A percentile compares a stretch with the other conserved stretches of the same genome.
Evolutionary conservation across 2,797 vertebrate species (phyloP).

Genomic region (Nannoperca australis): DNA sequence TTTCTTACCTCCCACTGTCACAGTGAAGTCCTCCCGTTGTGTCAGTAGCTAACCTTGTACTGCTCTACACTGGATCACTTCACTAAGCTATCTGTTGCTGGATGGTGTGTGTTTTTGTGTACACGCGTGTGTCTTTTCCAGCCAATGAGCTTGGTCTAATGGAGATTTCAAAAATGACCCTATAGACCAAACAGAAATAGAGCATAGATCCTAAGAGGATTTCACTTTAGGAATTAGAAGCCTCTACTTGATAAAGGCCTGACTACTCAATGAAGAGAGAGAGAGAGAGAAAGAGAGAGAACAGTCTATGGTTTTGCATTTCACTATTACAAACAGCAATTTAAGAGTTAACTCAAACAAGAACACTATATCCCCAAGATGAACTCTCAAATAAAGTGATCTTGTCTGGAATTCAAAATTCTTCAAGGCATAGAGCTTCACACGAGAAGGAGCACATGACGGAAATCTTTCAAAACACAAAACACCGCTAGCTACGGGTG

Average conservation of each 20-base stretch:
- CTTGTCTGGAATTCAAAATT: slow-evolving; percentile 57
- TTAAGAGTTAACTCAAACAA: slow-evolving; percentile 58
- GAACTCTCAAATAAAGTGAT: slow-evolving; percentile 61
- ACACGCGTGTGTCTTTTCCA: slow-evolving; percentile 69
- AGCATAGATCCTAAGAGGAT: slow-evolving; percentile 94
- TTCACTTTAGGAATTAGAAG: slow-evolving; percentile 90
- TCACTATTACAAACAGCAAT: slow-evolving; percentile 6
- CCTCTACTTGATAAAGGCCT: slow-evolving; percentile 72
- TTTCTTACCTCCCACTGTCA: slow-evolving; percentile 73
- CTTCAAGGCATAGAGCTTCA: slow-evolving; percentile 56
- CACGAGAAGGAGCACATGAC: slow-evolving; percentile 67
- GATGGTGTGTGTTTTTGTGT: slow-evolving; percentile 63
- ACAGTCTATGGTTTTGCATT: slow-evolving; percentile 21
- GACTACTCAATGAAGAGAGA: slow-evolving; percentile 26
- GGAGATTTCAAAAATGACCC: slow-evolving; percentile 85
- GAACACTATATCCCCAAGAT: slow-evolving; percentile 39
- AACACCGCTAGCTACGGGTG: slow-evolving; percentile 52
- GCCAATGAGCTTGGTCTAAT: slow-evolving; percentile 81
- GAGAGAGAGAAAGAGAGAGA: slow-evolving; percentile 13
- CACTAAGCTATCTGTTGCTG: slow-evolving; percentile 68
- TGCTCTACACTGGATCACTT: slow-evolving; percentile 55
- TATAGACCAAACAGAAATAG: slow-evolving; percentile 91
- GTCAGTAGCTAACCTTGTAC: slow-evolving; percentile 54
- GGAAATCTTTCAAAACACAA: slow-evolving; percentile 48
- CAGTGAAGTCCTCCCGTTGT: slow-evolving; percentile 50